Conservation (phyloP, 1,140 invertebrate genomes). For the Dendroctonus ponderosae region DNA sequence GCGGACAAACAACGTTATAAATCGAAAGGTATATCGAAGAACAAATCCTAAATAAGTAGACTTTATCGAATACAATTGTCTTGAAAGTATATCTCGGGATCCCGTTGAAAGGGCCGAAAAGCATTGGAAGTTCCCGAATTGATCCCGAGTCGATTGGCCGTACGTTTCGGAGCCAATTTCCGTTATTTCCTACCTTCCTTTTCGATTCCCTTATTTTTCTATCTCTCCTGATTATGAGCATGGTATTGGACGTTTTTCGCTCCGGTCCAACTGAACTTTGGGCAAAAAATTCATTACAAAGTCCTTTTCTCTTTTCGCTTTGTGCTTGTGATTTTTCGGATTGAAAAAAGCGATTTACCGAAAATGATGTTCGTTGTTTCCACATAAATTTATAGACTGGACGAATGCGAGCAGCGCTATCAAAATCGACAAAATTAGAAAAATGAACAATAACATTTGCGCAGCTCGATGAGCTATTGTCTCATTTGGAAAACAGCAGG, state of each 20-base stretch:
- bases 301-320: not conserved
- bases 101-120: constrained; percentile 28
- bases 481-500: too few relatives aligned
- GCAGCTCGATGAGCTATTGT: too few relatives aligned
- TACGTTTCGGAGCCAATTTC: constrained; percentile 33
- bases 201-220: constrained; percentile 24
- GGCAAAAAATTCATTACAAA: constrained; percentile 12
- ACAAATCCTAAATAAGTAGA: constrained; percentile 35
- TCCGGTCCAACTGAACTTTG: constrained; percentile 3
- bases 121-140: constrained; percentile 19
- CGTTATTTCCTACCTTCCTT: constrained; percentile 34
- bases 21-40: constrained; percentile 28
- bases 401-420: too few relatives aligned
- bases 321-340: too few relatives aligned
- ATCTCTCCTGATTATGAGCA: constrained; percentile 26
- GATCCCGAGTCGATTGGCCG: constrained; percentile 30
- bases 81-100: constrained; percentile 24
- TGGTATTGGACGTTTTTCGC: not conserved
- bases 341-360: too few relatives aligned
- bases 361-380: too few relatives aligned
- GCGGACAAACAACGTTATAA: constrained; percentile 21
- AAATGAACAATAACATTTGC: too few relatives aligned
- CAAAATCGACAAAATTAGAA: too few relatives aligned
- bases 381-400: too few relatives aligned
- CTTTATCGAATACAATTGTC: constrained; percentile 34